Base-by-base conservation (phyloP, 2,888 invertebrate genomes). In the Chrysodeixis includens region DNA sequence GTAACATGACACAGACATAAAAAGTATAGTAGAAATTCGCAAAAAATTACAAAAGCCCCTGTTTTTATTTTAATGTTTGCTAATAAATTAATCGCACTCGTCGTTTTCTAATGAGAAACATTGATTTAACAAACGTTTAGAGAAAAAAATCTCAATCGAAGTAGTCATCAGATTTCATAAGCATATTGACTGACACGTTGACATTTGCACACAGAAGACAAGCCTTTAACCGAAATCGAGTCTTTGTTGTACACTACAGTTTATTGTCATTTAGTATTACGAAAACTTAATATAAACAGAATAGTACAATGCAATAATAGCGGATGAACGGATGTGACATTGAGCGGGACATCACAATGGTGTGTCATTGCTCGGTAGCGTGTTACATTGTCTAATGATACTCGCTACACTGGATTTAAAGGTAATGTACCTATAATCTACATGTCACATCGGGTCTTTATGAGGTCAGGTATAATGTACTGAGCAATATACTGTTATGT, bases 331-430 rank as follows among this genome's bases (percentile, higher is more conserved):
- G 46, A 49, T 49, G 46, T 49, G 46, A 32, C 16, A 30, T 10
- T n/a, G 49, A 30, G 2, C 20, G 53, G 46, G 3, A 18, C 46
- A 49, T 49, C 46, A 49, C 46, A 49, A 49, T 49, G 10, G 46
- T 9, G 46, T 49, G 18, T 20, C 20, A 20, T 20, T 20, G 46
- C 46, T 20, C 46, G 20, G 46, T 49, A 20, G 20, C 20, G 18
- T 49, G 9, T 49, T 49, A 49, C 46, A 49, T 49, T 49, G 46
- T 49, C 18, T 49, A 49, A 49, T 49, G 46, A 20, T 49, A 49
- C 46, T 49, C 46, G 46, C 12, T 10, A 49, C 12, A 20, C 46
- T 20, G 46, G 46, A 18, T 20, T 9, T 20, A 49, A n/a, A 49
- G 18, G 18, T n/a, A 6, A n/a, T n/a, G 4, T 40, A n/a, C 5